Base-by-base conservation (phyloP, 2,113 vertebrate species). In the Ifrita kowaldi region DNA sequence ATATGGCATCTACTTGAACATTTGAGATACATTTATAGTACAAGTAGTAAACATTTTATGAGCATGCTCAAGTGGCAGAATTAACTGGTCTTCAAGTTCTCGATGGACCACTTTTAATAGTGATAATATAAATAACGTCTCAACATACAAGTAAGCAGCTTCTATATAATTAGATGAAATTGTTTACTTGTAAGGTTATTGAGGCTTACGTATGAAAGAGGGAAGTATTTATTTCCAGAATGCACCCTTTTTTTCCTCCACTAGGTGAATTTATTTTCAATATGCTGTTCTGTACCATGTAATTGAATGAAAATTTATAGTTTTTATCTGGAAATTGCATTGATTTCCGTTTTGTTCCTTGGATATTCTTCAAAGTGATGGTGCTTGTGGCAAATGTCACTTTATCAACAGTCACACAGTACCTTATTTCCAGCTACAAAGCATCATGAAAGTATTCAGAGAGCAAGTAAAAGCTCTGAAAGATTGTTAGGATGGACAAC, bases 321-420 rank as follows among this genome's bases (percentile, higher is more conserved):
- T 84, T 94, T 84, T 92, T 97, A 96, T 92, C 84, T 97, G 95
- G 63, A 64, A 96, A 95, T 98, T 97, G 93, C 53, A 91, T 90
- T 93, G 95, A 97, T 97, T 97, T 97, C 82, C 52, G 90, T 96
- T 97, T 95, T 93, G 44, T 82, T 97, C 64, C 85, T 91, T 90
- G 90, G 39, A 44, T 96, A 86, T 76, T 95, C 89, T 96, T 98
- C 86, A 95, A 87, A 93, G 88, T 94, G 83, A 90, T 79, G 91
- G 49, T 91, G 52, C 75, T 86, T 88, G 63, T 84, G 93, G 93
- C 64, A 95, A 87, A 90, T 79, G 77, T 89, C 89, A 52, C 79
- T 89, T 93, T 70, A 85, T 94, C 87, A 96, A 47, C 37, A 94
- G 75, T 75, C 78, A 68, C 87, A 77, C 22, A 69, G 27, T 24